Conservation (phyloP, 2,888 invertebrate species). For the Orthosia incerta region DNA sequence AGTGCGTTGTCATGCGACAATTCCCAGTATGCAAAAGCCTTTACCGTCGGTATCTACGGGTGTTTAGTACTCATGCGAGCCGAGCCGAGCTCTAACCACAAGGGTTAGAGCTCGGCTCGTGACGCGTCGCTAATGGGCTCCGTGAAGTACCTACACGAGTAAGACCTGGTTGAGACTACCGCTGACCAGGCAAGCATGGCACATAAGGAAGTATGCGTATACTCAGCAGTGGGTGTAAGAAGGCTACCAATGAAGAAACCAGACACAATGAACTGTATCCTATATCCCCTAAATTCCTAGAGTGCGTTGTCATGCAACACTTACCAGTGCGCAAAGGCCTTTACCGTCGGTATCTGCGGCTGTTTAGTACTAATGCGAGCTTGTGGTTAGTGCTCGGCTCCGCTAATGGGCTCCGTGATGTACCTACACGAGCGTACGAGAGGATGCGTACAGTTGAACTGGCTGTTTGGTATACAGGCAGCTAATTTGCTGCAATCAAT, state of each 20-base stretch:
- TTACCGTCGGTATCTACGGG: slow-evolving; percentile 28
- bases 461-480: not conserved
- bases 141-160: slow-evolving; percentile 42
- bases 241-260: too few relatives aligned
- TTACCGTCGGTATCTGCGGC: slow-evolving; percentile 27
- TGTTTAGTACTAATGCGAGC: slow-evolving; percentile 59
- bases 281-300: not conserved
- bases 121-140: slow-evolving; percentile 59
- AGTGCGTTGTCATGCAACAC: slow-evolving; percentile 11
- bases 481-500: not conserved
- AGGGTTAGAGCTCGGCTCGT: slow-evolving; percentile 53
- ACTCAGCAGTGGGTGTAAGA: too few relatives aligned
- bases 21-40: slow-evolving; percentile 2
- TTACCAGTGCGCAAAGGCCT: slow-evolving; percentile 3
- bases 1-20: slow-evolving; percentile 11
- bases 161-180: too few relatives aligned
- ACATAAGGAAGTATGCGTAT: not conserved
- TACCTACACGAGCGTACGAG: slow-evolving; percentile 27
- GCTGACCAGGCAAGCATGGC: not conserved
- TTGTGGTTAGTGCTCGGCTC: slow-evolving; percentile 51
- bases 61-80: slow-evolving; percentile 57
- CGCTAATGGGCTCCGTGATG: slow-evolving; percentile 60
- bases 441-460: slow-evolving; percentile 1
- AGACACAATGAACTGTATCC: not conserved
- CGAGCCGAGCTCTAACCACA: too few relatives aligned